These are phyloP conservation scores for Psammodynastes pulverulentus DNA, from an alignment of 2,113 vertebrate genomes.

Conservation along the genomic window DNA sequence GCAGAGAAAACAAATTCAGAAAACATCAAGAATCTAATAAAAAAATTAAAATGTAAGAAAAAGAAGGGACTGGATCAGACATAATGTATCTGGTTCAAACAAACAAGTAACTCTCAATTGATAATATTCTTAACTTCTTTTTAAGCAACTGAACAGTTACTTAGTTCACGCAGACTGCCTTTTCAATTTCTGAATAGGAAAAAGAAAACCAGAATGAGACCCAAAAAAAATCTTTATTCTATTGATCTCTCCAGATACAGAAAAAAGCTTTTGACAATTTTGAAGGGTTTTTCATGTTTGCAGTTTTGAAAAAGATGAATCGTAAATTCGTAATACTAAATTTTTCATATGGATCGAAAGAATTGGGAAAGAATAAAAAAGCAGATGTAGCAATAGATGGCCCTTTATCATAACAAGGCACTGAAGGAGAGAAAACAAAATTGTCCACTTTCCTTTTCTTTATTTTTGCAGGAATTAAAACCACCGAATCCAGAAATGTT, in stretches of 20 bases:
- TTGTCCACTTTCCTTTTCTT: neutral
- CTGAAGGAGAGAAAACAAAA: neutral
- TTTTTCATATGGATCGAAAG: neutral
- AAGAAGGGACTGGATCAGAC: too few species aligned
- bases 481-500: neutral
- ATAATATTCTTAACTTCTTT: neutral
- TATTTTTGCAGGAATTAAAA: neutral
- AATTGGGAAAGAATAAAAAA: neutral
- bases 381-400: neutral
- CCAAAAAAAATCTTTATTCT: neutral
- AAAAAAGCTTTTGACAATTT: neutral
- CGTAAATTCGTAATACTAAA: neutral
- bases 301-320: neutral
- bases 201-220: neutral
- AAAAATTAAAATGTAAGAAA: too few species aligned
- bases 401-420: neutral
- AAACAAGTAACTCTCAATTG: too few species aligned
- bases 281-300: neutral
- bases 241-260: neutral
- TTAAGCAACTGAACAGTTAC: too few species aligned
- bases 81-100: too few species aligned
- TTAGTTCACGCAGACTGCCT: neutral
- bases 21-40: too few species aligned
- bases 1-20: too few species aligned
- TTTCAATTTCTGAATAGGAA: neutral